Evolutionary conservation across 1,140 invertebrate genomes (phyloP).

Genomic region (Cydia splendana): DNA sequence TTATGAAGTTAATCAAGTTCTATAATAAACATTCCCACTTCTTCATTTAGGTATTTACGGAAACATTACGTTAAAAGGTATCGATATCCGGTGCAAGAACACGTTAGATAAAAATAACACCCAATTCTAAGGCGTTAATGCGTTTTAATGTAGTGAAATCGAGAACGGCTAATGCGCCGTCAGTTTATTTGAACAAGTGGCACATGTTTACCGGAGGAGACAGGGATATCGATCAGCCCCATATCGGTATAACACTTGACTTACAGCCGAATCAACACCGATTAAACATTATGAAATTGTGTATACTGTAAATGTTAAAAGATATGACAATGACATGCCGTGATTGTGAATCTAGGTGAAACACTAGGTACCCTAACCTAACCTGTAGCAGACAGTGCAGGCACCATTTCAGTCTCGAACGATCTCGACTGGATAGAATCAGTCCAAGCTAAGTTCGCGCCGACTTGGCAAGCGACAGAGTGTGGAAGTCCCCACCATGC

Average conservation of each 20-base stretch:
- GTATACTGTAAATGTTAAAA: background rate
- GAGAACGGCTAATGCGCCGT: conserved; percentile 74
- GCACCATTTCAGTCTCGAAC: too few relatives aligned
- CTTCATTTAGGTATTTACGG: background rate
- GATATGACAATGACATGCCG: background rate
- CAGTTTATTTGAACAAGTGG: conserved; percentile 78
- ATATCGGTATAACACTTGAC: conserved; percentile 66
- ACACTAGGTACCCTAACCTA: background rate
- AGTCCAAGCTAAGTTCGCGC: too few relatives aligned
- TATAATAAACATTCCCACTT: background rate
- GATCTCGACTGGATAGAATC: too few relatives aligned
- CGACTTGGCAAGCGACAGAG: too few relatives aligned
- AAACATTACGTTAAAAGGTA: conserved; percentile 23
- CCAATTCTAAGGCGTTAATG: conserved; percentile 74
- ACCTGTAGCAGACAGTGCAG: too few relatives aligned
- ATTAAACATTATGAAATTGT: background rate
- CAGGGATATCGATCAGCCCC: conserved; percentile 77
- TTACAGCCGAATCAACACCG: conserved; percentile 37
- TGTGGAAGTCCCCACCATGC: too few relatives aligned
- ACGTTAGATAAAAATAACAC: conserved; percentile 64
- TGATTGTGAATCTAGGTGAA: conserved; percentile 2
- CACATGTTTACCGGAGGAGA: conserved; percentile 72
- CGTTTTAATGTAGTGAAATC: conserved; percentile 79
- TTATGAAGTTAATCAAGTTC: too few relatives aligned
- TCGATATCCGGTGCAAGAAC: conserved; percentile 31